Conservation (phyloP, 2,113 vertebrate species). For the Serilophus lunatus region DNA sequence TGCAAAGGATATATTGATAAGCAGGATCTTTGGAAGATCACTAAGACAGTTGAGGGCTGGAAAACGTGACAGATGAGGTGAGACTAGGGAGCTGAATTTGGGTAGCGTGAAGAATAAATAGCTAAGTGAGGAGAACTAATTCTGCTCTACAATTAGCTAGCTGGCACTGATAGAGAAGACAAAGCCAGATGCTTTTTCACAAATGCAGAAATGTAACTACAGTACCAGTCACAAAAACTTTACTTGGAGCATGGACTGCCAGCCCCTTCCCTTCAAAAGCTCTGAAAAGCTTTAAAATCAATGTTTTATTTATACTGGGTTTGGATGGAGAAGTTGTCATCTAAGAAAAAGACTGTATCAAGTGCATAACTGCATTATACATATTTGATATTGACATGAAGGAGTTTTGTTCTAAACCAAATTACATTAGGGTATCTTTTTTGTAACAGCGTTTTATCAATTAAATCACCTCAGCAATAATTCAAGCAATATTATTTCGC, state of each 20-base stretch:
- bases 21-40: neutral
- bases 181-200: neutral
- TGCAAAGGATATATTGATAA: neutral
- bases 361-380: neutral
- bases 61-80: neutral
- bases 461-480: neutral
- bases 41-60: neutral
- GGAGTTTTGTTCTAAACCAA: neutral
- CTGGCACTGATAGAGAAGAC: neutral
- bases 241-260: neutral
- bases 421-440: neutral
- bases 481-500: neutral
- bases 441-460: neutral
- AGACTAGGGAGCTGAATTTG: neutral
- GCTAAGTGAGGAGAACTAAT: neutral
- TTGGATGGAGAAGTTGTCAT: neutral
- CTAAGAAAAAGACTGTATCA: neutral
- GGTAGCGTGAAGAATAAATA: neutral
- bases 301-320: neutral
- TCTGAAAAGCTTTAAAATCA: neutral
- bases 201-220: neutral
- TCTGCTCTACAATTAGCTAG: neutral
- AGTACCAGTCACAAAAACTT: neutral
- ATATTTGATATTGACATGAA: neutral
- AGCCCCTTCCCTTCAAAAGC: neutral